A percentile compares a stretch with the other conserved stretches of the same genome.
Evolutionary conservation across 2,113 vertebrate genomes (phyloP).

Genomic region (Todiramphus chloris): DNA sequence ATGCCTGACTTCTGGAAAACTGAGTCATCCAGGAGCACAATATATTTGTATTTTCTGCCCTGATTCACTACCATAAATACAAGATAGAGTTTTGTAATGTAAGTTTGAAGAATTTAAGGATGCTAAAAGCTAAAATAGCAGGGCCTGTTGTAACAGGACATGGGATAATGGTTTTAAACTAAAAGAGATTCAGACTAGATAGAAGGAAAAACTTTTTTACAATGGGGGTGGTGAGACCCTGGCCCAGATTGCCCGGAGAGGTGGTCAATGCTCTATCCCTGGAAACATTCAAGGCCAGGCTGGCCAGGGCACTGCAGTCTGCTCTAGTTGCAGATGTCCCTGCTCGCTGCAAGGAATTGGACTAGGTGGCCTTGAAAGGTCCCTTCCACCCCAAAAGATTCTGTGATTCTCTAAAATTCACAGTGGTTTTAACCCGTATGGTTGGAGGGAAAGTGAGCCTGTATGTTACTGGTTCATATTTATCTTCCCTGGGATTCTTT

Average conservation of each 20-base stretch:
- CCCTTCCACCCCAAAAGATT: not conserved
- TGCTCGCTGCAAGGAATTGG: not conserved
- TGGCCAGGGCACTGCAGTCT: not conserved
- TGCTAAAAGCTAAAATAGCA: not conserved
- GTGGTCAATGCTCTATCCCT: not conserved
- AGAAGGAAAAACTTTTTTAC: not conserved
- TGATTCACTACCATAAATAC: not conserved
- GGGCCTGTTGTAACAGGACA: not conserved
- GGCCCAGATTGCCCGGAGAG: not conserved
- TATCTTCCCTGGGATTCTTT: not conserved
- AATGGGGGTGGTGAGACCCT: not conserved
- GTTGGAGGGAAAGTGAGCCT: not conserved
- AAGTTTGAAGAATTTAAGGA: not conserved
- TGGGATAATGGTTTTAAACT: not conserved
- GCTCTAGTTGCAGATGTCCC: not conserved
- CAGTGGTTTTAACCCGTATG: not conserved
- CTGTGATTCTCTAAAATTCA: not conserved
- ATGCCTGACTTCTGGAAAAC: not conserved
- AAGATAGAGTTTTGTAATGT: not conserved
- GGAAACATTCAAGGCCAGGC: not conserved
- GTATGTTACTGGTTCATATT: not conserved
- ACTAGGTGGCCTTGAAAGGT: not conserved
- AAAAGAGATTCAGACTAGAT: not conserved
- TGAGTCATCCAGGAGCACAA: not conserved
- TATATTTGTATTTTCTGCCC: not conserved